Evolutionary conservation across 2,797 vertebrate species (phyloP).

Genomic region (Acipenser oxyrinchus): DNA sequence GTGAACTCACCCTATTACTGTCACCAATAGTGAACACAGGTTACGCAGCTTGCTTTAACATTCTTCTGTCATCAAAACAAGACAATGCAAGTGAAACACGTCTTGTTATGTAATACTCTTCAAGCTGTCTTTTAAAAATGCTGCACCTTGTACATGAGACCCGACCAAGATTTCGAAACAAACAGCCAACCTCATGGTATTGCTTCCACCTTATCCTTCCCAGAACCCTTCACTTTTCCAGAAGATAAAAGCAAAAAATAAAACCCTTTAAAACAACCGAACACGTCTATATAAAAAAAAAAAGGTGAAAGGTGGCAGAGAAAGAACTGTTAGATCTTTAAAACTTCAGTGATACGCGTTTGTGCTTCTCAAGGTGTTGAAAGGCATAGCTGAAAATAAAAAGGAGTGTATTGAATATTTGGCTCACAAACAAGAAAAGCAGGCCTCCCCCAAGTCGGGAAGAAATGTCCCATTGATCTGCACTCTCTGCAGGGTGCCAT

Average conservation of each 20-base stretch:
- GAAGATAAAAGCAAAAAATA: conserved; percentile 65
- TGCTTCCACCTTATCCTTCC: conserved; percentile 58
- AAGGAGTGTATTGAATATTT: conserved; percentile 67
- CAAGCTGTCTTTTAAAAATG: conserved; percentile 54
- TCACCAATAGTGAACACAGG: conserved; percentile 56
- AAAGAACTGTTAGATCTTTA: conserved; percentile 32
- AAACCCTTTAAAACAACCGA: conserved; percentile 47
- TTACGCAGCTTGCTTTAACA: conserved; percentile 45
- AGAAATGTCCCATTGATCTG: conserved; percentile 51
- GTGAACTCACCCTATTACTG: conserved; percentile 27
- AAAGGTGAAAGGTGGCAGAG: conserved; percentile 54
- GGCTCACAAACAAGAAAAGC: conserved; percentile 67
- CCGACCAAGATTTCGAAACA: conserved; percentile 49
- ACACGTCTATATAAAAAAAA: conserved; percentile 41
- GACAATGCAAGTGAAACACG: conserved; percentile 51
- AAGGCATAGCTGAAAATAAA: conserved; percentile 72
- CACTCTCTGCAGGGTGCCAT: conserved; percentile 54
- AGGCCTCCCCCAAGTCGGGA: conserved; percentile 50
- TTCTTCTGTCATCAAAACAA: conserved; percentile 68
- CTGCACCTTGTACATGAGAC: conserved; percentile 55
- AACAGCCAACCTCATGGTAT: conserved; percentile 52
- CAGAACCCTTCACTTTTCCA: conserved; percentile 42
- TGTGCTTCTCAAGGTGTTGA: conserved; percentile 78
- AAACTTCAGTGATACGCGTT: conserved; percentile 61
- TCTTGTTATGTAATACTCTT: conserved; percentile 39